Conservation (phyloP, 2,797 vertebrate species). For the Spinibarbus caldwelli region DNA sequence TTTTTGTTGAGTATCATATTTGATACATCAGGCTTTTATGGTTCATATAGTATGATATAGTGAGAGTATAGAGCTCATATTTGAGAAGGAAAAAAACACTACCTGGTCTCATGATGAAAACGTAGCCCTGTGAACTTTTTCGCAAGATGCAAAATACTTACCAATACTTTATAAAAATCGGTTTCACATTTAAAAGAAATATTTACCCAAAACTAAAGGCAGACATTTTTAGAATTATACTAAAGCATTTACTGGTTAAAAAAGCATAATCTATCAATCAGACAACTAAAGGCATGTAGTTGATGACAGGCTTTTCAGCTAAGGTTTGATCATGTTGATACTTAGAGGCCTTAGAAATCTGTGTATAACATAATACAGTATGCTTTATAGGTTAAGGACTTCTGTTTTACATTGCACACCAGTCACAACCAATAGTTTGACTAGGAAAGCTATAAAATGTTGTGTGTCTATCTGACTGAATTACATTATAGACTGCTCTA, state of each 20-base stretch:
- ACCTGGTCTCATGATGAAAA: too few species aligned
- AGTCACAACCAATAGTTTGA: not conserved
- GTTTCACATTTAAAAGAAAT: not conserved
- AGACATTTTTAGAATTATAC: not conserved
- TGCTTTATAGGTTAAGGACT: not conserved
- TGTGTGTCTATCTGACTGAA: not conserved
- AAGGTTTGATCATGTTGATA: not conserved
- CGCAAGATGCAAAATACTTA: too few species aligned
- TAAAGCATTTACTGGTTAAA: not conserved
- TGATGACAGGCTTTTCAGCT: not conserved
- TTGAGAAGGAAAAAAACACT: not conserved
- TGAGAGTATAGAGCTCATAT: not conserved
- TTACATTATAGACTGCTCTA: not conserved
- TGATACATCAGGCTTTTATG: not conserved
- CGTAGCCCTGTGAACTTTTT: too few species aligned
- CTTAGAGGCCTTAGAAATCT: too few species aligned
- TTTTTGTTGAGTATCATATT: not conserved
- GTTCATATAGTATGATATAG: not conserved
- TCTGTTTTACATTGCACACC: not conserved
- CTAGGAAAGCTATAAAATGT: not conserved
- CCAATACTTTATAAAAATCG: too few species aligned
- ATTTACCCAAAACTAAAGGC: too few species aligned
- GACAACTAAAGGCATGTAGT: not conserved
- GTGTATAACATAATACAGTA: not conserved
- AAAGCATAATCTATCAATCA: not conserved